Percentiles rank a stretch among this genome's conserved stretches.
Evolutionary conservation across 92 coral and sea anemone genomes (phyloP).

Genomic region (Umimayanthus kanabou): DNA sequence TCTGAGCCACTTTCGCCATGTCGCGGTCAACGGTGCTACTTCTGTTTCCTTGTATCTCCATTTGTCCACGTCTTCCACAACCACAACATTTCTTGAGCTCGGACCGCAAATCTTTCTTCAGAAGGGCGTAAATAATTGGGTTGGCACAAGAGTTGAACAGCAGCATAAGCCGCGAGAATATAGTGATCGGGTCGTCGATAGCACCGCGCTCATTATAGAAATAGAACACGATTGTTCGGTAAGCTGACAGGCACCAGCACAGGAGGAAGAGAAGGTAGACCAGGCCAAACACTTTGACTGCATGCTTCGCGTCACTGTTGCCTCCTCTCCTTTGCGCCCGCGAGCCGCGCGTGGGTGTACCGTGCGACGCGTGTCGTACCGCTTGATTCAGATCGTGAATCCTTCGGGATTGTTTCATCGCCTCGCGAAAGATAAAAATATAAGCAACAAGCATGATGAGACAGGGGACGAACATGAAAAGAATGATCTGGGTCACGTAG

Average conservation of each 20-base stretch:
- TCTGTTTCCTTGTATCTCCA: background rate
- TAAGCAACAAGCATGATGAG: slow-evolving; percentile 76
- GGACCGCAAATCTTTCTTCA: slow-evolving; percentile 77
- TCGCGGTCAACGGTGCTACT: background rate
- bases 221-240: slow-evolving; percentile 60
- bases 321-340: slow-evolving; percentile 42
- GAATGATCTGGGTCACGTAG: slow-evolving; percentile 75
- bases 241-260: slow-evolving; percentile 82
- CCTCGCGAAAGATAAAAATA: slow-evolving; percentile 66
- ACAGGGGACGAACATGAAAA: slow-evolving; percentile 81
- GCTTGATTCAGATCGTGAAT: slow-evolving; percentile 61
- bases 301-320: slow-evolving; percentile 68
- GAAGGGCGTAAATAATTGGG: slow-evolving; percentile 75
- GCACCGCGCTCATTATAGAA: slow-evolving; percentile 56
- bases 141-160: slow-evolving; percentile 76
- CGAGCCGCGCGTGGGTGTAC: slow-evolving; percentile 30
- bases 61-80: background rate
- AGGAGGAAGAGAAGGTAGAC: slow-evolving; percentile 70
- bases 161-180: slow-evolving; percentile 68
- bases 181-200: slow-evolving; percentile 59
- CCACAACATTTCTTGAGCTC: slow-evolving; percentile 58
- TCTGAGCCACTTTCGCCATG: background rate
- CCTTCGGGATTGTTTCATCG: slow-evolving; percentile 68
- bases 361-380: slow-evolving; percentile 42
- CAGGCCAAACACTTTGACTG: slow-evolving; percentile 82